phyloP scores from a whole-genome alignment of 2,113 vertebrate species.

The Hydrolagus affinis region DNA sequence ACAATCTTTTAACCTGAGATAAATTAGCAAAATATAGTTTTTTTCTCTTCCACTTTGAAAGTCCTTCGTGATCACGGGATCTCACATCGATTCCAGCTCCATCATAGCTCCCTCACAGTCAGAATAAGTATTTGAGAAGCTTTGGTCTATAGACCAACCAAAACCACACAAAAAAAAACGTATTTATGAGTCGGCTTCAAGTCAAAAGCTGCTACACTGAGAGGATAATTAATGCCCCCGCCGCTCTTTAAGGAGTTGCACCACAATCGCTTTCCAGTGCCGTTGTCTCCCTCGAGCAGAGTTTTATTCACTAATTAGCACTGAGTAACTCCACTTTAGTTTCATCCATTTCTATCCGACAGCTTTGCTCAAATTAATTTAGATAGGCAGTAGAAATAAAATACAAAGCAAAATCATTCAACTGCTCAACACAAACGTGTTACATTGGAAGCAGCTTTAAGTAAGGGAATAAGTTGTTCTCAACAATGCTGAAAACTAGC shows the following conservation, averaged over 20 bases:
- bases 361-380: conserved; percentile 13
- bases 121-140: not conserved
- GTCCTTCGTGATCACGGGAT: not conserved
- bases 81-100: not conserved
- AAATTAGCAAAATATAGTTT: not conserved
- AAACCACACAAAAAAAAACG: conserved; percentile 2
- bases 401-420: not conserved
- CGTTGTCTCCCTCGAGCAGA: not conserved
- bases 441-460: not conserved
- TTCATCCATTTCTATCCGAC: conserved; percentile 2
- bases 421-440: not conserved
- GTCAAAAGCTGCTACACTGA: not conserved
- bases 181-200: conserved; percentile 3
- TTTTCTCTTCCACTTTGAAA: conserved; percentile 21
- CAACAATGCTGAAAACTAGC: not conserved
- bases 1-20: no score
- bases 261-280: conserved; percentile 11
- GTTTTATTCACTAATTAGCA: conserved; percentile 27
- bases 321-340: conserved; percentile 7
- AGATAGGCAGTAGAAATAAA: conserved; percentile 4
- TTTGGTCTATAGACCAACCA: not conserved
- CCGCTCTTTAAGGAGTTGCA: conserved; percentile 24
- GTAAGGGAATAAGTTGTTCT: not conserved
- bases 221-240: conserved; percentile 25
- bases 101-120: not conserved